These are phyloP conservation scores for Karalla daura DNA, from an alignment of 2,797 vertebrate species.

Conservation along the genomic window DNA sequence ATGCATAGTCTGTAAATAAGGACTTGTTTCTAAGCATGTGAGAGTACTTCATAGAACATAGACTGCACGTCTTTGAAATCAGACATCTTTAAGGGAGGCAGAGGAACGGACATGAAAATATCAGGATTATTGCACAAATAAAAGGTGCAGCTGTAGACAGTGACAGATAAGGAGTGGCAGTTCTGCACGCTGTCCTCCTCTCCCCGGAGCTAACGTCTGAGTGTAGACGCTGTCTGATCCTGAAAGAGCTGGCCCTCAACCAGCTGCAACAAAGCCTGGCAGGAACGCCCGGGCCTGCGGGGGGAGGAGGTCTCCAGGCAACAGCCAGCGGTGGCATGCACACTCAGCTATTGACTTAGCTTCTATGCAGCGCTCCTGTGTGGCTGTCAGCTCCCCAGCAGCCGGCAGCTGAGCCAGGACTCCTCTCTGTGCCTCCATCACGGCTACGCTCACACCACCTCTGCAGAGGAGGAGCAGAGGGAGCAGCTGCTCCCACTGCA, in stretches of 20 bases:
- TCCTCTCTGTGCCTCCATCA: constrained; percentile 52
- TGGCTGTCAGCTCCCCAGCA: constrained; percentile 60
- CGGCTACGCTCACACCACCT: constrained; percentile 27
- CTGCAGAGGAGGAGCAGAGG: constrained; percentile 38
- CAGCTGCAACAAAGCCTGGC: constrained; percentile 66
- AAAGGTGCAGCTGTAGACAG: no score
- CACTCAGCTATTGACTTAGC: constrained; percentile 70
- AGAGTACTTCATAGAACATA: no score
- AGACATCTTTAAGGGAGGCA: no score
- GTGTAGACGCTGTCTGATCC: constrained; percentile 36
- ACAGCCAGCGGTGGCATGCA: constrained; percentile 70
- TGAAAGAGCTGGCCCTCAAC: constrained; percentile 60
- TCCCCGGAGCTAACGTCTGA: constrained; percentile 33
- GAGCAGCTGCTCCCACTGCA: constrained; percentile 14
- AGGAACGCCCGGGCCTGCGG: constrained; percentile 44
- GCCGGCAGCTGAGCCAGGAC: constrained; percentile 36
- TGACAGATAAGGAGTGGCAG: no score
- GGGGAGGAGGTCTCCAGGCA: constrained; percentile 68
- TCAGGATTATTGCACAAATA: no score
- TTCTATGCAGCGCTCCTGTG: constrained; percentile 58
- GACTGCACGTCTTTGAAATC: no score
- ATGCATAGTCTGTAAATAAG: no score
- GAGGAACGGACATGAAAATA: no score
- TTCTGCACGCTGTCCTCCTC: constrained; percentile 29
- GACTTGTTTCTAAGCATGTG: no score